Percentiles rank a stretch among this genome's conserved stretches.
These are phyloP conservation scores for Gastracanthus pulcherrimus DNA, from an alignment of 2,888 invertebrate genomes.

Conservation along the genomic window DNA sequence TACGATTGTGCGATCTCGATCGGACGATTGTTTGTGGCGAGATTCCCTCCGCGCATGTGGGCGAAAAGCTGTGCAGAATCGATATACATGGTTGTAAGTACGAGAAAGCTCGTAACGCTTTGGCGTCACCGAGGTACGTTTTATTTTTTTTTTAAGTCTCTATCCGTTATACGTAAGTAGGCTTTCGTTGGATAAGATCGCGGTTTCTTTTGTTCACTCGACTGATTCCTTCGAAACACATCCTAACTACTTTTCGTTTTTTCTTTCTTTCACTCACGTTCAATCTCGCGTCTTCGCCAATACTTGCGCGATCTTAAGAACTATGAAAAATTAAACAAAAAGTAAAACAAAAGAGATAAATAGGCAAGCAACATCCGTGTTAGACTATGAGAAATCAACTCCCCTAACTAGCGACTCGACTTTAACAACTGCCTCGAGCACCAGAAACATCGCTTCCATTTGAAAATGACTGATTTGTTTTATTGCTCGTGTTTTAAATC, in stretches of 20 bases:
- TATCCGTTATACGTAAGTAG: conserved; percentile 41
- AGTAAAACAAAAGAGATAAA: conserved; percentile 44
- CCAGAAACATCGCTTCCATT: conserved; percentile 12
- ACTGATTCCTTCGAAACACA: conserved; percentile 55
- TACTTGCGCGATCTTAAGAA: conserved; percentile 55
- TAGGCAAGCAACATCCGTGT: conserved; percentile 53
- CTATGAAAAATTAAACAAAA: conserved; percentile 46
- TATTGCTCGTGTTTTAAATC: no score
- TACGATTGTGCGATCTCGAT: neutral
- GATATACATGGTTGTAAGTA: conserved; percentile 55
- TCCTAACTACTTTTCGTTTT: conserved; percentile 43
- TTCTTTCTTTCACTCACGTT: conserved; percentile 3
- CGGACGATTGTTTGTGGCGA: neutral
- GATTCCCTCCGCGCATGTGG: conserved; percentile 7
- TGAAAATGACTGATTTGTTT: no score
- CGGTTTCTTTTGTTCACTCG: conserved; percentile 35
- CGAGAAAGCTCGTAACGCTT: conserved; percentile 53
- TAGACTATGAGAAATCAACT: conserved; percentile 51
- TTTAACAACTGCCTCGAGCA: conserved; percentile 33
- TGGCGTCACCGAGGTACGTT: conserved; percentile 43
- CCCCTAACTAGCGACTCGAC: conserved; percentile 41
- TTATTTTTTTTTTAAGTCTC: conserved; percentile 33
- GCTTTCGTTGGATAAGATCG: conserved; percentile 56
- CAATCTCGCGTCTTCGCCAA: conserved; percentile 51
- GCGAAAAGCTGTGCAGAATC: conserved; percentile 33